phyloP scores from a whole-genome alignment of 2,797 vertebrate species.

The Sebastes matsubarae region DNA sequence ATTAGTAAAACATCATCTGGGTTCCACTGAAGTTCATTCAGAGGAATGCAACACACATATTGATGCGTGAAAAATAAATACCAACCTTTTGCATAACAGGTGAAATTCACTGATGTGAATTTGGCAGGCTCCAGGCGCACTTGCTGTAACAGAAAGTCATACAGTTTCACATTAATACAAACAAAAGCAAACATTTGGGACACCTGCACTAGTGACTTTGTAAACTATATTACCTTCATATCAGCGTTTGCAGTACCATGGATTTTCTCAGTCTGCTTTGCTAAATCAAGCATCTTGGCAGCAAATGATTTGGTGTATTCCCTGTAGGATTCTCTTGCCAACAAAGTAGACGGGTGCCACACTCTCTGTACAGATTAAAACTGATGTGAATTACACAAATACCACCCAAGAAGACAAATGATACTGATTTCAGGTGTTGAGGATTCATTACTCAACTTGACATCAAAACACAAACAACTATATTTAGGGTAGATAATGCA shows the following conservation, averaged over 20 bases:
- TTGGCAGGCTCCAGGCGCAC: constrained; percentile 45
- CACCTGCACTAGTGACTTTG: background rate
- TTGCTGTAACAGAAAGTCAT: constrained; percentile 52
- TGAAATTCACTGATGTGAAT: constrained; percentile 32
- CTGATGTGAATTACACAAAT: background rate
- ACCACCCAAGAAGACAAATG: background rate
- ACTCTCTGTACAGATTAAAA: constrained; percentile 45
- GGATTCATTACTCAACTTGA: background rate
- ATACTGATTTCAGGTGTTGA: background rate
- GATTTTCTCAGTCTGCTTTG: constrained; percentile 44
- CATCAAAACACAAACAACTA: background rate
- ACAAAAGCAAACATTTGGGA: background rate
- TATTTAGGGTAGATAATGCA: background rate
- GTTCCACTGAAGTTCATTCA: background rate
- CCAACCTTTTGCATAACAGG: constrained; percentile 57
- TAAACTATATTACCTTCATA: constrained; percentile 49
- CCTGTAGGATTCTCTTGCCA: constrained; percentile 29
- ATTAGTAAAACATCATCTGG: background rate
- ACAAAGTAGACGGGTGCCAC: constrained; percentile 61
- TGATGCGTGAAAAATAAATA: background rate
- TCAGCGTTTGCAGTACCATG: constrained; percentile 6
- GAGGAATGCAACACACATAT: background rate
- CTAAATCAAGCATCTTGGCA: constrained; percentile 29
- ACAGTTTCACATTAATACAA: background rate
- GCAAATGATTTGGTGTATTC: rapidly evolving